Conservation (phyloP, 2,888 invertebrate species). For the Sericinus montela region DNA sequence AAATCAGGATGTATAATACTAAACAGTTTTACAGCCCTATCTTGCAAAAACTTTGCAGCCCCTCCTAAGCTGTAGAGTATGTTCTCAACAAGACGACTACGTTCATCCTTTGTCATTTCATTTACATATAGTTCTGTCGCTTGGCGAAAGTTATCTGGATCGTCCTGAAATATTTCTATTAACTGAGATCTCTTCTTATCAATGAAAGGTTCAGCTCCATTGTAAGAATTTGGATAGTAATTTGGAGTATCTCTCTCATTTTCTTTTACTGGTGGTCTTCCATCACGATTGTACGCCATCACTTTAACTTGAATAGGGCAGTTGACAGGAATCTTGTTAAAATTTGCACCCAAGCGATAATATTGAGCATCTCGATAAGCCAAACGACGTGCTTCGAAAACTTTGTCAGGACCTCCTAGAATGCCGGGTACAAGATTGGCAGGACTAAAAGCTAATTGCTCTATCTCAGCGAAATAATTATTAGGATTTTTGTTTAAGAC, state of each 20-base stretch:
- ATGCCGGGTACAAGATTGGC: slow-evolving; percentile 94
- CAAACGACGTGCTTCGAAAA: slow-evolving; percentile 90
- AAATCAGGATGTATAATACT: slow-evolving; percentile 87
- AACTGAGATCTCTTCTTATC: slow-evolving; percentile 75
- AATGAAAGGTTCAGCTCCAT: slow-evolving; percentile 85
- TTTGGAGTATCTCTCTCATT: slow-evolving; percentile 94
- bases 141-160: slow-evolving; percentile 93
- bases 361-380: slow-evolving; percentile 92
- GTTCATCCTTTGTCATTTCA: slow-evolving; percentile 85
- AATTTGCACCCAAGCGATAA: slow-evolving; percentile 92
- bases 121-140: slow-evolving; percentile 87
- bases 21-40: slow-evolving; percentile 87
- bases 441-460: slow-evolving; percentile 93
- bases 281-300: slow-evolving; percentile 92
- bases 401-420: slow-evolving; percentile 93
- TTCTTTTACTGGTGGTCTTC: slow-evolving; percentile 84
- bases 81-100: slow-evolving; percentile 87
- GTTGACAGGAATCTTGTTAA: slow-evolving; percentile 94
- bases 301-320: slow-evolving; percentile 86
- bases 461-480: slow-evolving; percentile 95
- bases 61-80: slow-evolving; percentile 85
- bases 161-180: slow-evolving; percentile 81
- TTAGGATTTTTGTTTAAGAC: slow-evolving; percentile 91
- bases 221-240: slow-evolving; percentile 96
- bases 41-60: slow-evolving; percentile 81